Base-by-base conservation (phyloP, 1,140 invertebrate genomes). In the Trichogramma pretiosum region DNA sequence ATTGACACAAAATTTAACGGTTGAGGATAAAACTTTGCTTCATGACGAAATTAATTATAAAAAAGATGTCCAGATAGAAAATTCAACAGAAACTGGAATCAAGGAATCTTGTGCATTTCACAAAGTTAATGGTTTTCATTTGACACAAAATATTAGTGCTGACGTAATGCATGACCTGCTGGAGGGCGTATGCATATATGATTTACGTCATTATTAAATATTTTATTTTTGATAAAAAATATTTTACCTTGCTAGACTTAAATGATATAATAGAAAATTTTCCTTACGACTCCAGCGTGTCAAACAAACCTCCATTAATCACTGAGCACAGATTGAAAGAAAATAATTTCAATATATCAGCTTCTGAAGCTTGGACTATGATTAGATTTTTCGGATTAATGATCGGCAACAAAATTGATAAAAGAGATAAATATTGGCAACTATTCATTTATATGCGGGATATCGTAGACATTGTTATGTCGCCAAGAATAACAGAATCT, bases 211-310 rank as follows among this genome's bases (percentile, higher is more conserved):
- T 37, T 8, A 5, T 37, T 19, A 11, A 17, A 8, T 16, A 16
- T 5, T 37, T 37, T 18, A 8, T 37, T 8, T 18, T 11, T 7
- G 13, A 10, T 9, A 37, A 37, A 19, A 34, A 34, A n/a, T 14
- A 11, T 9, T 34, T 34, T n/a, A 34, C 33, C 1, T 34, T 34
- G 17, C 5, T 7, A 34, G 14, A 34, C 13, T 16, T 34, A 11
- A 34, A 34, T 14, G 5, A 5, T n/a, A 33, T n/a, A 23, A 39
- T 46, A 37, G n/a, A 28, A 46, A 46, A 30, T 30, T 46, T 46
- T 38, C 14, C 24, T 38, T 46, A 34, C 19, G 41, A 32, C n/a
- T 37, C 13, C 11, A 28, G 7, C 5, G 26, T 38, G 19, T 21
- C 32, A 28, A 46, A 46, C 19, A 26, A 22, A 24, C 44, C 44